phyloP scores from a whole-genome alignment of 2,797 vertebrate genomes.

The Melanitta fusca region DNA sequence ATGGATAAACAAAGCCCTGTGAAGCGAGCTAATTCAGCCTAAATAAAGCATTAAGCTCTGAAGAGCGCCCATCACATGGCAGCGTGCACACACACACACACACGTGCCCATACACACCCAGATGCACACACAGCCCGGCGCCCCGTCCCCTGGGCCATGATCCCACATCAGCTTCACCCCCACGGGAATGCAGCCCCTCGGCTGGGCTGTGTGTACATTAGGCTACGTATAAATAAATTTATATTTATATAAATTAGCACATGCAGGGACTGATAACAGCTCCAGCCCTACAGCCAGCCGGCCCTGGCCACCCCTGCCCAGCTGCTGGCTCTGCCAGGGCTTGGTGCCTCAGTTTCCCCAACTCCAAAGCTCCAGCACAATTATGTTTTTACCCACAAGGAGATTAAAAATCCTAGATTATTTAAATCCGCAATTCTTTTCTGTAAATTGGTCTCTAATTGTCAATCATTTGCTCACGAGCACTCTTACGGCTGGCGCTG shows the following conservation, averaged over 20 bases:
- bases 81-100: background rate
- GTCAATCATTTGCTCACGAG: conserved; percentile 41
- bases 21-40: conserved; percentile 59
- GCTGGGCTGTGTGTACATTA: background rate
- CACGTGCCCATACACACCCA: background rate
- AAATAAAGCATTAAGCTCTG: conserved; percentile 63
- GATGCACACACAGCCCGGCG: background rate
- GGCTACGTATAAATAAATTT: no score
- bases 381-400: background rate
- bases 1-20: conserved; percentile 65
- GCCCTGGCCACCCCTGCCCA: accelerated
- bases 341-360: background rate
- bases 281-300: background rate
- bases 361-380: background rate
- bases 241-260: background rate
- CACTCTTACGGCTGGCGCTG: background rate
- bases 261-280: background rate
- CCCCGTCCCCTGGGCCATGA: background rate
- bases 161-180: background rate
- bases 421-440: background rate
- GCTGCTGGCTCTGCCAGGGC: background rate
- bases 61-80: conserved; percentile 34
- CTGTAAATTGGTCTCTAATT: conserved; percentile 32
- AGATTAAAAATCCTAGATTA: background rate
- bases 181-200: background rate